Base-by-base conservation (phyloP, 2,888 invertebrate genomes). In the Parapristionchus giblindavisi region DNA sequence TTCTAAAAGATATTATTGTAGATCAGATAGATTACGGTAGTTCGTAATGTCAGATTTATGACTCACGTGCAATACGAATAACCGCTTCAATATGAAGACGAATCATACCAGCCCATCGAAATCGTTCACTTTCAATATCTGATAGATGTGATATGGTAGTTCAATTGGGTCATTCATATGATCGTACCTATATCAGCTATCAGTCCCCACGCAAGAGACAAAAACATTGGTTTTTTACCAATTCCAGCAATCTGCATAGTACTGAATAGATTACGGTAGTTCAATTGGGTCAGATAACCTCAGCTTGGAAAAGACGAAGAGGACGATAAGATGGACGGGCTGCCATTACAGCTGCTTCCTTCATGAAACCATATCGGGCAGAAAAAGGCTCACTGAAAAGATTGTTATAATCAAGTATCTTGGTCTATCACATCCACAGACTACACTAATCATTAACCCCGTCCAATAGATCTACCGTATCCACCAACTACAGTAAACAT, bases 61-160 rank as follows among this genome's bases (percentile, higher is more conserved):
- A 71, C 75, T 76, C 66, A 82, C 81, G 78, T 3, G 79, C 66
- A 40, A 84, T 79, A 17, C 84, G 73, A 38, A 85, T 72, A 24
- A 82, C 70, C 1, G 85, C 84, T 58, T 85, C 85, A 29, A 85
- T 77, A 75, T 85, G 85, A 11, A 84, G 77, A 36, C 85, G 78
- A 34, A 79, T 77, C 79, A 85, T 76, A 2, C 85, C 85, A 1
- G 79, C 77, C 78, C 80, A 83, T 11, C 85, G 80, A 70, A 85
- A 85, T 4, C 85, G 76, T 68, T 85, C 85, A 48, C 81, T 81
- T 24, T 79, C 84, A 43, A 85, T 75, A 61, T 84, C 79, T 79
- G 51, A 24, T 77, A 51, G 40, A 66, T 74, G 14, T 11, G n/a
- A 27, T 60, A 40, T 34, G 40, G 36, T 60, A 56, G 11, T 43